Conservation (phyloP, 2,888 invertebrate species). For the Andrena dorsata region DNA sequence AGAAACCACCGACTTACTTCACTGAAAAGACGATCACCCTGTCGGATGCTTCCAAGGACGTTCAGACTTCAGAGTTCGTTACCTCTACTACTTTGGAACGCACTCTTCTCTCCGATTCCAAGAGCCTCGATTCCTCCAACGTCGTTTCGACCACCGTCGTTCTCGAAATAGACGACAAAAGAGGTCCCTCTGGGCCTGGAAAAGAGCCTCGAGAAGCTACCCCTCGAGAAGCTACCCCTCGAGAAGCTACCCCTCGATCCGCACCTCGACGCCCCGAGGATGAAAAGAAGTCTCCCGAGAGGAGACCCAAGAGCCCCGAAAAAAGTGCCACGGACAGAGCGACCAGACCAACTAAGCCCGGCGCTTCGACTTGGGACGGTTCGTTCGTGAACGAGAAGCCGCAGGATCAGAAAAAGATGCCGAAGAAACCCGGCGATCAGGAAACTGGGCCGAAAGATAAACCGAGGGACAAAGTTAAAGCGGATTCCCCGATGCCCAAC, state of each 20-base stretch:
- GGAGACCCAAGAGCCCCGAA: slow-evolving; percentile 53
- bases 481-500: slow-evolving; percentile 1
- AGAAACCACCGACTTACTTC: slow-evolving; percentile 13
- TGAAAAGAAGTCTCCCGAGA: slow-evolving; percentile 72
- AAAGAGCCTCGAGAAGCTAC: slow-evolving; percentile 5
- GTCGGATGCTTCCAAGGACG: slow-evolving; percentile 39
- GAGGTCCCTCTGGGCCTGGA: slow-evolving; percentile 55
- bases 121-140: slow-evolving; percentile 53
- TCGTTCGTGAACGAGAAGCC: slow-evolving; percentile 76
- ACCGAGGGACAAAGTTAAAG: slow-evolving; percentile 21
- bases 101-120: slow-evolving; percentile 35
- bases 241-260: background rate
- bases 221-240: background rate
- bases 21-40: slow-evolving; percentile 46
- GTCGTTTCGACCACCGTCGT: slow-evolving; percentile 30
- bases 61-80: slow-evolving; percentile 27
- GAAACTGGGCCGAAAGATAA: slow-evolving; percentile 21
- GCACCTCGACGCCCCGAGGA: slow-evolving; percentile 43
- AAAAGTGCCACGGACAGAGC: slow-evolving; percentile 58
- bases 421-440: background rate
- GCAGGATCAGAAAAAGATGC: slow-evolving; percentile 50
- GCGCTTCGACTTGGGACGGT: slow-evolving; percentile 78
- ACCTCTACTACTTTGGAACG: slow-evolving; percentile 45
- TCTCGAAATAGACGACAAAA: slow-evolving; percentile 15
- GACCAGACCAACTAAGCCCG: slow-evolving; percentile 73